Evolutionary conservation across 2,113 vertebrate species (phyloP).

Genomic region (Okapia johnstoni): DNA sequence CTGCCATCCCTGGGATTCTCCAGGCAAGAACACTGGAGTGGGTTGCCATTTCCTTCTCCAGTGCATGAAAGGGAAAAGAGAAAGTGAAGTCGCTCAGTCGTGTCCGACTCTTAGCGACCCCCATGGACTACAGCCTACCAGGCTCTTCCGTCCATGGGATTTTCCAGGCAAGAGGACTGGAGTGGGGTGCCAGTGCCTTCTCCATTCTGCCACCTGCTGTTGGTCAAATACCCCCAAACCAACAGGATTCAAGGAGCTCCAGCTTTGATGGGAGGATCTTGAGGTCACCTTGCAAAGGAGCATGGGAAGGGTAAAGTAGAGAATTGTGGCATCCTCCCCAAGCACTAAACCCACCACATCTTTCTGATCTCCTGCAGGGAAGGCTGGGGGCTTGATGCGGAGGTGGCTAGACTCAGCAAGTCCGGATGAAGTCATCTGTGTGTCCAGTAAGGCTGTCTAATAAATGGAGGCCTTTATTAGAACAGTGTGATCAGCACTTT

Average conservation of each 20-base stretch:
- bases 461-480: neutral
- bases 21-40: too few relatives aligned
- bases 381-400: neutral
- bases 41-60: too few relatives aligned
- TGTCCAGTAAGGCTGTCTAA: neutral
- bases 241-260: neutral
- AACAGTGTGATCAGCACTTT: neutral
- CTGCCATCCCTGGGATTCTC: too few relatives aligned
- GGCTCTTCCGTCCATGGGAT: too few relatives aligned
- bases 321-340: neutral
- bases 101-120: too few relatives aligned
- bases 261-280: neutral
- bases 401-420: neutral
- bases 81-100: too few relatives aligned
- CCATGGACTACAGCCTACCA: too few relatives aligned
- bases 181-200: too few relatives aligned
- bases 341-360: neutral
- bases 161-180: too few relatives aligned
- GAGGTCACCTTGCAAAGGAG: neutral
- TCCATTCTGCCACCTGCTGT: neutral
- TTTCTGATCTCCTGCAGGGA: neutral
- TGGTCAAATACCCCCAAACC: neutral
- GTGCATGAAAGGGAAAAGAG: too few relatives aligned
- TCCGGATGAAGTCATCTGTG: rapidly evolving
- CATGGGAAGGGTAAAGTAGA: neutral